Percentiles rank a stretch among this genome's conserved stretches.
Conservation (phyloP, 2,113 vertebrate genomes). For the Nothobranchius furzeri region DNA sequence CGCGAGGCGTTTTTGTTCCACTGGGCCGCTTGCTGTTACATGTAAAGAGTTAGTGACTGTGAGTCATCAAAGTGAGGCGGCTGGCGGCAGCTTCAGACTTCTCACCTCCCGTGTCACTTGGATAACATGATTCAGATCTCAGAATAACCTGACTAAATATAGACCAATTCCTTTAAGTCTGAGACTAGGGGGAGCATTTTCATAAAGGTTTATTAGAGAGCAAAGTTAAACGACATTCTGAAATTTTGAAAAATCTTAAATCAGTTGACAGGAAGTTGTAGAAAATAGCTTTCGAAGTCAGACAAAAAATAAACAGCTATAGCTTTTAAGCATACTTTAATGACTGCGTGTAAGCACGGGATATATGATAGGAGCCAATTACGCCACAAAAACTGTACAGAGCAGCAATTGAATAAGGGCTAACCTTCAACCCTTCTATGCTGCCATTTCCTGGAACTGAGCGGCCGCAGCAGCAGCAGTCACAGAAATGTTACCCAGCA, state of each 20-base stretch:
- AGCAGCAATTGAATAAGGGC: not conserved
- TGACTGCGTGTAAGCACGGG: not conserved
- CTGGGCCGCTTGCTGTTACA: constrained; percentile 4
- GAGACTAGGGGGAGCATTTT: not conserved
- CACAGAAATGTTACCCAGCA: not conserved
- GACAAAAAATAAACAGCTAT: too few relatives aligned
- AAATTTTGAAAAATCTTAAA: too few relatives aligned
- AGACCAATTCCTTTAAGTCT: too few relatives aligned
- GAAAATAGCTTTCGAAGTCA: not conserved
- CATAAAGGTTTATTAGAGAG: not conserved
- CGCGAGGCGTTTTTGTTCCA: constrained; percentile 1
- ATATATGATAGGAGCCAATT: not conserved
- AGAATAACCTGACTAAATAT: constrained; percentile 50
- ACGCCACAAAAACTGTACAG: constrained; percentile 2
- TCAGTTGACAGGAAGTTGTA: too few relatives aligned
- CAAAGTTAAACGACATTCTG: constrained; percentile 4
- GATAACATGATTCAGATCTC: constrained; percentile 60
- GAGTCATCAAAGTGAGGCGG: constrained; percentile 48
- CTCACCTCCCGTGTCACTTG: constrained; percentile 27
- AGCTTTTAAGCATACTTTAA: not conserved
- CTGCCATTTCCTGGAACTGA: constrained; percentile 33
- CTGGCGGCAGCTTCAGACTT: not conserved
- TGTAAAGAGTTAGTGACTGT: constrained; percentile 27
- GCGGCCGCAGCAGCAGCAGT: constrained; percentile 11
- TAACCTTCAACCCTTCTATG: constrained; percentile 30